phyloP scores from a whole-genome alignment of 2,797 vertebrate genomes.

The Nyctibius grandis region DNA sequence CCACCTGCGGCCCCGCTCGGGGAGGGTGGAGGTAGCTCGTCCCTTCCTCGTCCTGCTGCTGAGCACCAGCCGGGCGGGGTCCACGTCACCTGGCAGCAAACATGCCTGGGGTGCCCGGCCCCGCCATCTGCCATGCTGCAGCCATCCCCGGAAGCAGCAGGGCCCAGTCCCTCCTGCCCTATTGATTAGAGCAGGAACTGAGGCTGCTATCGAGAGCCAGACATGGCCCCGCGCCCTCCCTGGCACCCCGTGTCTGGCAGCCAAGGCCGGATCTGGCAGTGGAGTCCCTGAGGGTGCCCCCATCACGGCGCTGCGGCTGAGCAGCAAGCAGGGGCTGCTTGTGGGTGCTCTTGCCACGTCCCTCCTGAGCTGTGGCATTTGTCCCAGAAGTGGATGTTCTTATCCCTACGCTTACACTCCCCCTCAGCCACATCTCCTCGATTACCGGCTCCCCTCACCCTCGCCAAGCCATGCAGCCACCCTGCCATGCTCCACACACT shows the following conservation, averaged over 20 bases:
- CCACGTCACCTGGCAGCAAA: accelerated
- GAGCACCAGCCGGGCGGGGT: background rate
- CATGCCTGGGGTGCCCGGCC: accelerated
- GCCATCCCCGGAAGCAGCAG: accelerated
- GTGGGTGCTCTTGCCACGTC: background rate
- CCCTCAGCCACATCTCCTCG: background rate
- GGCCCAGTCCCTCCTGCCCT: background rate
- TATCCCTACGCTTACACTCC: background rate
- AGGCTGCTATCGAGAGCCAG: accelerated
- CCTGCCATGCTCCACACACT: background rate
- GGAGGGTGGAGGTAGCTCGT: background rate
- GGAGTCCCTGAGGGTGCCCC: background rate
- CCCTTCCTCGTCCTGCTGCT: accelerated
- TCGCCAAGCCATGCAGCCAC: background rate
- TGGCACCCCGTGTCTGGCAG: background rate
- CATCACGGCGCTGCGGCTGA: accelerated
- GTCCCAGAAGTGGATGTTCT: background rate
- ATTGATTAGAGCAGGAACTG: background rate
- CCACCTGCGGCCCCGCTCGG: accelerated
- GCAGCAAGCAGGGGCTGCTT: background rate
- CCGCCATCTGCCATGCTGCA: background rate
- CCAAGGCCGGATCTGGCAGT: background rate
- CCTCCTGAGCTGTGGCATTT: background rate
- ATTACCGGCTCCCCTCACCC: background rate
- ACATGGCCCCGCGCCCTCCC: accelerated